Evolutionary conservation across 2,113 vertebrate species (phyloP).

Genomic region (Notothenia rossii): DNA sequence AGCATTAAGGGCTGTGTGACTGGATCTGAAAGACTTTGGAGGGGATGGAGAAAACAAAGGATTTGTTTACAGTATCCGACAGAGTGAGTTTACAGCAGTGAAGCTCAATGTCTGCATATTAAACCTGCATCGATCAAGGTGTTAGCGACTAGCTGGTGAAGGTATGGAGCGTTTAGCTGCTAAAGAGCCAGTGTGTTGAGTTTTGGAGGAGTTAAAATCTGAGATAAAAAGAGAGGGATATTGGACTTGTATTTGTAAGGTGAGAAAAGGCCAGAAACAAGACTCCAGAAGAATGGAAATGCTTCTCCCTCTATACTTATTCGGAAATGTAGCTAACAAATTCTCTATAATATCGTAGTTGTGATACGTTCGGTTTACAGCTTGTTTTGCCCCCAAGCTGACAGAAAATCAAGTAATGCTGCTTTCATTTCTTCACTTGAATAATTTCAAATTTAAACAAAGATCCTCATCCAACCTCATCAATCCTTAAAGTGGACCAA

Average conservation of each 20-base stretch:
- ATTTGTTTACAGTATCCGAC: conserved; percentile 14
- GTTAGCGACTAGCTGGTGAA: not conserved
- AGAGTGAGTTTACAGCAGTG: conserved; percentile 10
- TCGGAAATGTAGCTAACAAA: not conserved
- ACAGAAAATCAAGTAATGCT: not conserved
- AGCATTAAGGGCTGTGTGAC: conserved; percentile 12
- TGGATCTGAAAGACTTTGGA: conserved; percentile 19
- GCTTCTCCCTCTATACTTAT: not conserved
- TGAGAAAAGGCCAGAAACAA: not conserved
- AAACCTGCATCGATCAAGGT: not conserved
- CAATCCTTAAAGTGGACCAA: no score
- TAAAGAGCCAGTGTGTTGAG: not conserved
- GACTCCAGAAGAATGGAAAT: conserved; percentile 2
- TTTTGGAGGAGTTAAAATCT: not conserved
- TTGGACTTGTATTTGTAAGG: not conserved
- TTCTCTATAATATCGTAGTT: not conserved
- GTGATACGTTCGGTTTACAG: not conserved
- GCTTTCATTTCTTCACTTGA: not conserved
- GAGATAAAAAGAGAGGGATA: not conserved
- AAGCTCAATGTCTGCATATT: conserved; percentile 1
- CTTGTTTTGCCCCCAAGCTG: not conserved
- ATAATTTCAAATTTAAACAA: not conserved
- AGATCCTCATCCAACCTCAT: not conserved
- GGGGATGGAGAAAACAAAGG: conserved; percentile 31
- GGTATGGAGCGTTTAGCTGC: not conserved